A percentile compares a stretch with the other conserved stretches of the same genome.
phyloP scores from a whole-genome alignment of 2,113 vertebrate species.

The Stegastes partitus region DNA sequence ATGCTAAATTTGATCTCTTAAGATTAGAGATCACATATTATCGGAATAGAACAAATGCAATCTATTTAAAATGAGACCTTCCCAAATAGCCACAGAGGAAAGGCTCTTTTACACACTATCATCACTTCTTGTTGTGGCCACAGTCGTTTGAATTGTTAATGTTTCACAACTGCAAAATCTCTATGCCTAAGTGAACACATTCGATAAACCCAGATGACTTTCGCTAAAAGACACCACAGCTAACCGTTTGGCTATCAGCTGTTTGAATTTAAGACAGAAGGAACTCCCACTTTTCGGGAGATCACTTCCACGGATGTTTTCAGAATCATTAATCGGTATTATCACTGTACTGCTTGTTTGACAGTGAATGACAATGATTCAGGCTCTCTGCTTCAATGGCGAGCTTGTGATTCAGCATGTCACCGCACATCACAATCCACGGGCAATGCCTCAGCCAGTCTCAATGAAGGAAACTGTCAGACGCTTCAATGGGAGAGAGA shows the following conservation, averaged over 20 bases:
- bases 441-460: slow-evolving; percentile 77
- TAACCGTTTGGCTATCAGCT: slow-evolving; percentile 55
- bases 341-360: slow-evolving; percentile 74
- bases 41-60: slow-evolving; percentile 17
- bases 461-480: slow-evolving; percentile 77
- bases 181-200: slow-evolving; percentile 35
- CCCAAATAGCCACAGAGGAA: slow-evolving; percentile 29
- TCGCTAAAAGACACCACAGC: slow-evolving; percentile 46
- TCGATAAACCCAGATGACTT: slow-evolving; percentile 47
- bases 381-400: slow-evolving; percentile 66
- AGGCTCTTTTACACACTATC: slow-evolving; percentile 55
- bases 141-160: slow-evolving; percentile 40
- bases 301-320: slow-evolving; percentile 66
- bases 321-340: slow-evolving; percentile 77
- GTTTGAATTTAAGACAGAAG: slow-evolving; percentile 67
- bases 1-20: slow-evolving; percentile 21
- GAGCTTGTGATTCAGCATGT: slow-evolving; percentile 67
- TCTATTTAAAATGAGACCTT: slow-evolving; percentile 31
- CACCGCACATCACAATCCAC: slow-evolving; percentile 68
- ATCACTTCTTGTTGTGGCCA: slow-evolving; percentile 43
- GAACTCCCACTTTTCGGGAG: slow-evolving; percentile 55
- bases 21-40: neutral
- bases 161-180: slow-evolving; percentile 57
- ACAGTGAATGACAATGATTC: slow-evolving; percentile 75
- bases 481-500: slow-evolving; percentile 63